Evolutionary conservation across 2,797 vertebrate genomes (phyloP), one percentile per base, ranked within the genome.

Genomic region (Crocidura indochinensis): DNA sequence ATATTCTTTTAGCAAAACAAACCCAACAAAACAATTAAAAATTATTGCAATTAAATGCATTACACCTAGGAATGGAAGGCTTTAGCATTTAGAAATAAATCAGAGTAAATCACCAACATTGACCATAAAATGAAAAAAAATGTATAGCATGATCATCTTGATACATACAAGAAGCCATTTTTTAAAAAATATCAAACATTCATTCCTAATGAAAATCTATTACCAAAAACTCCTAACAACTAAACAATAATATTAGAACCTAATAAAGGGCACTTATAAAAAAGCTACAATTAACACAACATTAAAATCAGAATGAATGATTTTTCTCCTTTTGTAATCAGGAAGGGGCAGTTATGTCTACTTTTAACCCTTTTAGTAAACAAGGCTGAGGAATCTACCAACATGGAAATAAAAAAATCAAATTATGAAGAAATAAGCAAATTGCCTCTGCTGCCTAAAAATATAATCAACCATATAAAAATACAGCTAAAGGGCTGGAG

Each of bases 71-170:
- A 81, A 60, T 38, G 38, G 31, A 73, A 76, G 68, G 14, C 29
- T 76, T 81, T 77, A 92, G 73, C 24, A 76, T 77, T 78, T 6
- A 87, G 81, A 95, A 78, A 53, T 22, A 68, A 74, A 84, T 84
- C 69, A 46, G 2, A 74, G 19, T 84, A 85, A 79, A 49, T 44
- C 27, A 49, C 15, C 8, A 11, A 6, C 1, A 19, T 56, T 38
- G 81, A 38, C 64, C 76, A 68, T 44, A 80, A 76, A 72, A 5
- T 60, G 44, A 75, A 71, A 71, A 31, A 89, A 19, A 17, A 56
- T 17, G 19, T 19, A 17, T 51, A 56, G 53, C 19, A 56, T 56
- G 53, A 56, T 56, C 5, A 38, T 38, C 15, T 56, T 15, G 53
- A 56, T 56, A 56, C 15, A 56, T 38, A 38, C 38, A 38, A 38